Evolutionary conservation across 1,140 invertebrate genomes (phyloP).

Genomic region (Trachelipus rathkii): DNA sequence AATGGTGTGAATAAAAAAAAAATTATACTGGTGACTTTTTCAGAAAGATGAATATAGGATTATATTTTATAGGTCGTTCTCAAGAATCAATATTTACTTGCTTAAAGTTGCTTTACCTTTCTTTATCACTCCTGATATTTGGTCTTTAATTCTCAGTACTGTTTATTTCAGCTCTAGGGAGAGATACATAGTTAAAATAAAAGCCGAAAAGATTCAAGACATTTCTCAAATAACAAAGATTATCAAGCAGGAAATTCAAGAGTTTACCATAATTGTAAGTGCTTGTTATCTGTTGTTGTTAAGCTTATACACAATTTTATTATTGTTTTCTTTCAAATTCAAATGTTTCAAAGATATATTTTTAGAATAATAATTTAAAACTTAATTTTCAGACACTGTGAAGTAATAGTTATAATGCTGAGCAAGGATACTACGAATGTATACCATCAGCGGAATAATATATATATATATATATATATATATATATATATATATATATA

Average conservation of each 20-base stretch:
- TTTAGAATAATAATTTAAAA: too few species aligned
- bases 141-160: not conserved
- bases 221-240: not conserved
- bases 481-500: too few species aligned
- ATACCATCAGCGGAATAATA: too few species aligned
- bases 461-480: too few species aligned
- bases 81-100: too few species aligned
- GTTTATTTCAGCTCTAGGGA: not conserved
- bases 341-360: not conserved
- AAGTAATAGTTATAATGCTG: too few species aligned
- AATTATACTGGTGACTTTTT: too few species aligned
- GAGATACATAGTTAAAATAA: not conserved
- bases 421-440: too few species aligned
- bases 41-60: too few species aligned
- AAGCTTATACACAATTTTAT: not conserved
- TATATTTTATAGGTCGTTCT: too few species aligned
- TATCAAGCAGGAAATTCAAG: constrained; percentile 7
- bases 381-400: too few species aligned
- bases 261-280: not conserved
- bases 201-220: not conserved
- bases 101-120: not conserved
- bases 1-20: too few species aligned
- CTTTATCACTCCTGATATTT: not conserved
- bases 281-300: not conserved
- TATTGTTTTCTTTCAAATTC: not conserved